phyloP scores from a whole-genome alignment of 2,797 vertebrate genomes.

The Brachymystax lenok region DNA sequence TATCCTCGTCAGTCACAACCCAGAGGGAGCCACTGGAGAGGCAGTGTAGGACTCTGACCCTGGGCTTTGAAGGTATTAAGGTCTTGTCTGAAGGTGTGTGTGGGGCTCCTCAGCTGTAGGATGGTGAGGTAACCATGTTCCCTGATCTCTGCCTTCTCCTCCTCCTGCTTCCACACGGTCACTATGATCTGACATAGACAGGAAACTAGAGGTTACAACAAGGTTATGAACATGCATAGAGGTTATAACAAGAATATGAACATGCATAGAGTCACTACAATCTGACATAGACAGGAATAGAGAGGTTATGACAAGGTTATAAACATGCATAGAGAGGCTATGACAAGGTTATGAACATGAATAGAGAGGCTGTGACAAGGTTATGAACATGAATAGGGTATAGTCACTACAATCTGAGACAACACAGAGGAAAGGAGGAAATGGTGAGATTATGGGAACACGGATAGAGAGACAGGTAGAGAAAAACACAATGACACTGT shows the following conservation, averaged over 20 bases:
- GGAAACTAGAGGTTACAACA: neutral
- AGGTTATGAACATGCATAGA: neutral
- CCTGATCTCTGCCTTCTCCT: conserved; percentile 78
- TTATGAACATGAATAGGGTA: neutral
- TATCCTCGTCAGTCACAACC: neutral
- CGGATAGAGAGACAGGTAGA: neutral
- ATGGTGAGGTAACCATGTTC: conserved; percentile 84
- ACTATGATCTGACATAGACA: conserved; percentile 77
- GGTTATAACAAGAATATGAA: too few species aligned
- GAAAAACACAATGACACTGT: neutral
- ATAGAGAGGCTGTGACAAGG: neutral
- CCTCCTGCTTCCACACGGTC: conserved; percentile 85
- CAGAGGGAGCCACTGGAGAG: neutral
- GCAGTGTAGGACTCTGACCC: conserved; percentile 61
- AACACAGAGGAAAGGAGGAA: neutral
- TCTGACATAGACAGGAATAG: too few species aligned
- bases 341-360: too few species aligned
- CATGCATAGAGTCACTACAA: too few species aligned
- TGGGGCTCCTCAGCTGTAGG: conserved; percentile 82
- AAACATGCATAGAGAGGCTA: neutral
- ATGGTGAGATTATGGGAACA: neutral
- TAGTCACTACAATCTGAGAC: too few species aligned
- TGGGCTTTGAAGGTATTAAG: conserved; percentile 84
- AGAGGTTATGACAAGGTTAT: too few species aligned
- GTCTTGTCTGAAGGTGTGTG: conserved; percentile 83